A percentile compares a stretch with the other conserved stretches of the same genome.
phyloP scores from a whole-genome alignment of 2,797 vertebrate genomes.

The Gymnodraco acuticeps region DNA sequence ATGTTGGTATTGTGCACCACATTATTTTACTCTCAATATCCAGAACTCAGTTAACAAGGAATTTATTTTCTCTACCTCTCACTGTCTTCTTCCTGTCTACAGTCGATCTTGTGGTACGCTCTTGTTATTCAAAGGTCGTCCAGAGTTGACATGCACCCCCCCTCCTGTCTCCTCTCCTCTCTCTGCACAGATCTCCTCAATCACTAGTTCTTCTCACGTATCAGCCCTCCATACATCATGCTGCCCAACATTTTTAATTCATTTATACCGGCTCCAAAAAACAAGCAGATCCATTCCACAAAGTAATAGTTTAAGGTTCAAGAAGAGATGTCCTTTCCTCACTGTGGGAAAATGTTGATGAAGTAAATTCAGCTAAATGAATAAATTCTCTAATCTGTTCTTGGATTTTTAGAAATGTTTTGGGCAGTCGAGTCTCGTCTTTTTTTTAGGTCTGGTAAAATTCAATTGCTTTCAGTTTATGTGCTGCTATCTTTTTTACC shows the following conservation, averaged over 20 bases:
- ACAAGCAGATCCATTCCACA: background rate
- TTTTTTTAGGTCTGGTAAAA: background rate
- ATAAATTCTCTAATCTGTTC: constrained; percentile 4
- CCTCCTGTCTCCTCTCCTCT: background rate
- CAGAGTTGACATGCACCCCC: constrained; percentile 38
- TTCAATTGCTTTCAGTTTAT: background rate
- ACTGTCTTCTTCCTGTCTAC: background rate
- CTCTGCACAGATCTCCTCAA: constrained; percentile 5
- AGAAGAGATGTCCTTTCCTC: constrained; percentile 3
- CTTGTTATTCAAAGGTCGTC: constrained; percentile 30
- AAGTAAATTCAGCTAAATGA: background rate
- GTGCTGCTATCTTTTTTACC: background rate
- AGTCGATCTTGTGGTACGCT: constrained; percentile 28
- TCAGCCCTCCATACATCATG: background rate
- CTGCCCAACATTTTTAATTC: background rate
- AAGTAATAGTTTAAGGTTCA: background rate
- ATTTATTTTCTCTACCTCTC: background rate
- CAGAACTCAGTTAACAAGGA: background rate
- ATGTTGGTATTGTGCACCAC: background rate
- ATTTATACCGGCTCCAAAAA: background rate
- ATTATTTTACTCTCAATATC: background rate
- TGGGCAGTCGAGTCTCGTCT: background rate
- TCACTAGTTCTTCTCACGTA: background rate
- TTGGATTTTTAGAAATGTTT: constrained; percentile 26
- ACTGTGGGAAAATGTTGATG: background rate